Conservation (phyloP, 2,888 invertebrate species). For the Papilio elwesi region DNA sequence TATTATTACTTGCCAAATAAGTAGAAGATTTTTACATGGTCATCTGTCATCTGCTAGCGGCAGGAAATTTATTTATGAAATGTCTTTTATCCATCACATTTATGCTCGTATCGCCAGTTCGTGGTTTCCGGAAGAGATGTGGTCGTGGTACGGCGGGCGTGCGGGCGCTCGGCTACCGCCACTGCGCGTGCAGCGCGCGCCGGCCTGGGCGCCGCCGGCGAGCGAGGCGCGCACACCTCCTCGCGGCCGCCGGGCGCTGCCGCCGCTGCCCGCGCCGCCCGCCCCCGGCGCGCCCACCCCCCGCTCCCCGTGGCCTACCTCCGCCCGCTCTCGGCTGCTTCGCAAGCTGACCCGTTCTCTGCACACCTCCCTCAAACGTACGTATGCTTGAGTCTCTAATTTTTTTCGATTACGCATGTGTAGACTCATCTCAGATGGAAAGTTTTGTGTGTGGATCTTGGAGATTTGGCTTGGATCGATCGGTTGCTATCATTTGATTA, state of each 20-base stretch:
- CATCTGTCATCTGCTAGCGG: no score
- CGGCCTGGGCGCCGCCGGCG: constrained; percentile 41
- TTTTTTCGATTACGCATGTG: no score
- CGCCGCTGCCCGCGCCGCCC: constrained; percentile 52
- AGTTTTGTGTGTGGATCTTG: no score
- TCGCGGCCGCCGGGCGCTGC: constrained; percentile 48
- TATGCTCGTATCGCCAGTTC: background rate
- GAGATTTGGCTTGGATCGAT: no score
- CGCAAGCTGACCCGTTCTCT: constrained; percentile 3
- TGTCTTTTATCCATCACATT: background rate
- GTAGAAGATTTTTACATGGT: no score
- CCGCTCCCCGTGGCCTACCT: background rate
- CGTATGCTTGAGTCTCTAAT: background rate
- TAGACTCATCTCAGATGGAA: no score
- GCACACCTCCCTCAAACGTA: background rate
- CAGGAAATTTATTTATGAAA: no score
- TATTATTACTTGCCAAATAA: no score
- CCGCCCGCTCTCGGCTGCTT: background rate
- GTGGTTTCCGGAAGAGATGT: constrained; percentile 63
- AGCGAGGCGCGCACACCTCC: constrained; percentile 47
- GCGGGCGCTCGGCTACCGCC: constrained; percentile 23
- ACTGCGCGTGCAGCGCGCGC: constrained; percentile 23
- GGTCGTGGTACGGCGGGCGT: constrained; percentile 52
- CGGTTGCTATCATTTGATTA: no score
- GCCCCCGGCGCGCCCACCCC: constrained; percentile 43